These are phyloP conservation scores for Arizona elegans DNA, from an alignment of 2,113 vertebrate species.

Conservation along the genomic window DNA sequence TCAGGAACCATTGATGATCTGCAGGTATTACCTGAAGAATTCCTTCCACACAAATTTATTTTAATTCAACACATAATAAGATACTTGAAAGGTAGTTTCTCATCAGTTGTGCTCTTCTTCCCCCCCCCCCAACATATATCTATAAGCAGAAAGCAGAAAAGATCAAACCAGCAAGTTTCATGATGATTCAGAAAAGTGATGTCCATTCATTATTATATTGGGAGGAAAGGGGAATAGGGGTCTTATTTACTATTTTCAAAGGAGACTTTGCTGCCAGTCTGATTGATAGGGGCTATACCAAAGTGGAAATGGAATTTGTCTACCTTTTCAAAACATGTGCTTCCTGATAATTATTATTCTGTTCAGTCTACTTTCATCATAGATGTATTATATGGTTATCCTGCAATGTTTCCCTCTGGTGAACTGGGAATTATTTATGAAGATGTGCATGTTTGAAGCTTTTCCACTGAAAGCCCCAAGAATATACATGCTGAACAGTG, in stretches of 20 bases:
- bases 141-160: slow-evolving; percentile 23
- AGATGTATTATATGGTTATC: background rate
- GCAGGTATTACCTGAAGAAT: background rate
- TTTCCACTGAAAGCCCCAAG: background rate
- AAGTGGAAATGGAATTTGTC: slow-evolving; percentile 1
- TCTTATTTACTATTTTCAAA: slow-evolving; percentile 15
- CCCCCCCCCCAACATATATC: background rate
- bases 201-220: background rate
- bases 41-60: background rate
- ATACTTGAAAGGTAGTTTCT: background rate
- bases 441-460: background rate
- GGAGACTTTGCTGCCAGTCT: background rate
- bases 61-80: background rate
- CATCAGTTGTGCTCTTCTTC: background rate
- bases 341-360: slow-evolving; percentile 6
- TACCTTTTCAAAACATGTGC: background rate
- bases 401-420: background rate
- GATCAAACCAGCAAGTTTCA: slow-evolving; percentile 4
- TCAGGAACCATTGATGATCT: background rate
- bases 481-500: background rate
- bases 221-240: background rate
- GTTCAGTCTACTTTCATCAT: background rate
- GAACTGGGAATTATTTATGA: background rate
- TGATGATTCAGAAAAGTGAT: slow-evolving; percentile 11
- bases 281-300: background rate